phyloP scores from a whole-genome alignment of 1,140 invertebrate species.

The Trinorchestia longiramus region DNA sequence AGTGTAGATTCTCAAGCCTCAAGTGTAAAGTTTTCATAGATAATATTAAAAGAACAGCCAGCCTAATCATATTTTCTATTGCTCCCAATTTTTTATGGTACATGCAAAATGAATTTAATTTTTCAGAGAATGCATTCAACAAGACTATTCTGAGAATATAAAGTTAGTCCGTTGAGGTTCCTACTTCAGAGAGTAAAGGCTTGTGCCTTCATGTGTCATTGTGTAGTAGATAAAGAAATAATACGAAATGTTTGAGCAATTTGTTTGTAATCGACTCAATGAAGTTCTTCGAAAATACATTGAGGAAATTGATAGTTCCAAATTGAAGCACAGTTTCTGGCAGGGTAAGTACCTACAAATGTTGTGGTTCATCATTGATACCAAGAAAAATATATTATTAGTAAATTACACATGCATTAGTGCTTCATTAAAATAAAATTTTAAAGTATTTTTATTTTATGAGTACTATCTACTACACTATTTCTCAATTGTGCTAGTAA shows the following conservation, averaged over 20 bases:
- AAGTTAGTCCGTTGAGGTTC: not conserved
- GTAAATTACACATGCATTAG: too few relatives aligned
- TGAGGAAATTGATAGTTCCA: constrained; percentile 62
- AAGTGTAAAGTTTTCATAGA: not conserved
- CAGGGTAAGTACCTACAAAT: not conserved
- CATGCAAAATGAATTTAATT: not conserved
- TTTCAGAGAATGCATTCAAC: not conserved
- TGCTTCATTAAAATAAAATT: too few relatives aligned
- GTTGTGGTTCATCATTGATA: too few relatives aligned
- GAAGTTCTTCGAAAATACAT: constrained; percentile 61
- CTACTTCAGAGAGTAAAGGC: not conserved
- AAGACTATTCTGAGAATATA: not conserved
- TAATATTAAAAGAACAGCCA: not conserved
- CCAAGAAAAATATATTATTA: too few relatives aligned
- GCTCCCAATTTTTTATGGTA: not conserved
- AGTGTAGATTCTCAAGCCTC: not conserved
- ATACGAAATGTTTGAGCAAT: constrained; percentile 59
- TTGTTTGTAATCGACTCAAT: constrained; percentile 63
- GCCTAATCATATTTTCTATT: not conserved
- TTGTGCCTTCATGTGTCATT: not conserved
- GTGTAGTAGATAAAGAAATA: not conserved
- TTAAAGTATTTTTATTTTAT: too few relatives aligned
- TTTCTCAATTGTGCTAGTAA: too few relatives aligned
- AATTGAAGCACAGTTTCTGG: constrained; percentile 59
- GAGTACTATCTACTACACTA: too few relatives aligned